Evolutionary conservation across 2,888 invertebrate genomes (phyloP).

Genomic region (Psylliodes chrysocephalus): DNA sequence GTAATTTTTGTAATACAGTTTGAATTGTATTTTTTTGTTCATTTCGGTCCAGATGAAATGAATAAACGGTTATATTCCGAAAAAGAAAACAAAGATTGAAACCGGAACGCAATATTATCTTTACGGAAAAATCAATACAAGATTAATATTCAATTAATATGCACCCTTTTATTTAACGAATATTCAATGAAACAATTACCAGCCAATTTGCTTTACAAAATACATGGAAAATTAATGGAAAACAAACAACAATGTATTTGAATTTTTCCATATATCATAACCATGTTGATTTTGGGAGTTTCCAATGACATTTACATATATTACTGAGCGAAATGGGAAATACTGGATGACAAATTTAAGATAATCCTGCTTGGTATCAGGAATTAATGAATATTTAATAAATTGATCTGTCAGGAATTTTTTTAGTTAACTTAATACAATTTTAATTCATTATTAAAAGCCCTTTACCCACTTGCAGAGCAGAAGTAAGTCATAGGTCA

Average conservation of each 20-base stretch:
- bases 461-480: too few species aligned
- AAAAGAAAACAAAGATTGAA: background rate
- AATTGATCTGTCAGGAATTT: too few species aligned
- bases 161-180: conserved; percentile 7
- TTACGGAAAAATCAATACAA: conserved; percentile 2
- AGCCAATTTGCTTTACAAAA: conserved; percentile 21
- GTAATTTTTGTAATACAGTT: too few species aligned
- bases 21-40: too few species aligned
- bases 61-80: background rate
- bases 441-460: too few species aligned
- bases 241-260: conserved; percentile 13
- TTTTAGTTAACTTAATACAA: too few species aligned
- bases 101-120: background rate
- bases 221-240: conserved; percentile 20
- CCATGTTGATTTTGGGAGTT: conserved; percentile 9
- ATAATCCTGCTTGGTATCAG: background rate
- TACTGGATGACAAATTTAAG: background rate
- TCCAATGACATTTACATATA: conserved; percentile 11
- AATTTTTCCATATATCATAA: conserved; percentile 15
- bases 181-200: conserved; percentile 17
- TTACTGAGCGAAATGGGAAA: background rate
- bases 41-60: too few species aligned
- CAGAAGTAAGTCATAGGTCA: too few species aligned
- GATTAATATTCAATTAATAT: conserved; percentile 13
- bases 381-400: too few species aligned